A percentile compares a stretch with the other conserved stretches of the same genome.
Evolutionary conservation across 2,888 invertebrate genomes (phyloP).

Genomic region (Acanthosoma haemorrhoidale): DNA sequence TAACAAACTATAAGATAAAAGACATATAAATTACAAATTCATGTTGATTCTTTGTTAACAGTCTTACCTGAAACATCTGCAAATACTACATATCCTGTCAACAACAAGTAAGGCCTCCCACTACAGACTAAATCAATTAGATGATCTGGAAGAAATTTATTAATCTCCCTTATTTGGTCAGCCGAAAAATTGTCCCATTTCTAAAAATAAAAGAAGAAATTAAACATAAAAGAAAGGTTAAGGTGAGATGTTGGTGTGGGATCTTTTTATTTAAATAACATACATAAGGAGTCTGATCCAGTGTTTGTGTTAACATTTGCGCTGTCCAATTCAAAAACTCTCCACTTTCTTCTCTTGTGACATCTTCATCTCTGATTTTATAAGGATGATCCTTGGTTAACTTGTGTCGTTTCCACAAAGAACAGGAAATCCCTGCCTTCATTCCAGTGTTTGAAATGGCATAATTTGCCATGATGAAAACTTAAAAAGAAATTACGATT

Average conservation of each 20-base stretch:
- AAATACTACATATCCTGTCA: slow-evolving; percentile 54
- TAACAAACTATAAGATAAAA: too few species aligned
- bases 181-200: not conserved
- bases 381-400: slow-evolving; percentile 5
- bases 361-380: slow-evolving; percentile 27
- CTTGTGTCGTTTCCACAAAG: slow-evolving; percentile 18
- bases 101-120: slow-evolving; percentile 41
- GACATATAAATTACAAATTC: too few species aligned
- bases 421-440: not conserved
- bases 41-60: too few species aligned
- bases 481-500: not conserved
- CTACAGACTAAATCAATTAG: slow-evolving; percentile 30
- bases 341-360: slow-evolving; percentile 25
- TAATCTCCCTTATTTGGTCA: slow-evolving; percentile 31
- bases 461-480: not conserved
- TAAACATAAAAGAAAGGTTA: not conserved
- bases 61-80: slow-evolving; percentile 43
- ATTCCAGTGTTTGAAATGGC: not conserved
- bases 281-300: slow-evolving; percentile 19
- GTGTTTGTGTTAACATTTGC: slow-evolving; percentile 32
- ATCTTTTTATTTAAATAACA: not conserved
- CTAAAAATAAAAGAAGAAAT: not conserved
- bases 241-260: not conserved
- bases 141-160: slow-evolving; percentile 36
- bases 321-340: slow-evolving; percentile 37